phyloP scores from a whole-genome alignment of 2,888 invertebrate species.

The Pteria penguin region DNA sequence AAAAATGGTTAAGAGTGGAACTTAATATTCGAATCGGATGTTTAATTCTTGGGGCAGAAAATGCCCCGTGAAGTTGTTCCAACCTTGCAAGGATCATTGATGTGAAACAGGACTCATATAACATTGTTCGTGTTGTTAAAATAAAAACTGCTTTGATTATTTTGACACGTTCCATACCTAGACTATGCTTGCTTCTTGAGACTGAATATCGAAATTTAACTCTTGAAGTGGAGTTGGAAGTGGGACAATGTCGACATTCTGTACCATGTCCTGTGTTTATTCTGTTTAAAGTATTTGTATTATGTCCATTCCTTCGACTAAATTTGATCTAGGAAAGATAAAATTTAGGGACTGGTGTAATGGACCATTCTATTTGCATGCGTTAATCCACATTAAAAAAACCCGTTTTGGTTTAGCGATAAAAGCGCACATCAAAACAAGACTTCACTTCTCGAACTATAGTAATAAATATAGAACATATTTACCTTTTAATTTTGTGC shows the following conservation, averaged over 20 bases:
- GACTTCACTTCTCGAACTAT: too few species aligned
- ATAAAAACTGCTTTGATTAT: not conserved
- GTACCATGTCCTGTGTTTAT: not conserved
- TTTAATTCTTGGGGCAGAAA: too few species aligned
- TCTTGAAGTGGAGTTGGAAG: not conserved
- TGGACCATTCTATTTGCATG: not conserved
- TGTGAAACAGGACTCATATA: not conserved
- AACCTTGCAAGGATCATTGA: constrained; percentile 16
- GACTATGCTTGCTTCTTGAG: not conserved
- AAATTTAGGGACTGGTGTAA: not conserved
- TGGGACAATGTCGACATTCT: not conserved
- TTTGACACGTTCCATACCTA: not conserved
- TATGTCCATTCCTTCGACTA: not conserved
- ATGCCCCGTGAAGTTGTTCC: too few species aligned
- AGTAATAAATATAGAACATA: too few species aligned
- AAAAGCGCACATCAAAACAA: too few species aligned
- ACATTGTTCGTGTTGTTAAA: not conserved
- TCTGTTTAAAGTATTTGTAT: not conserved
- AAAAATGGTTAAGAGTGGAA: too few species aligned
- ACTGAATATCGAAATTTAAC: not conserved
- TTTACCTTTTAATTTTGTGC: too few species aligned
- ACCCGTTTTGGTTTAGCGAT: too few species aligned
- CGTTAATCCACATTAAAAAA: too few species aligned
- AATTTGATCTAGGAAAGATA: not conserved
- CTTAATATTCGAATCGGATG: too few species aligned